These are phyloP conservation scores for Nothocercus nigrocapillus DNA, from an alignment of 2,113 vertebrate species.

Conservation along the genomic window DNA sequence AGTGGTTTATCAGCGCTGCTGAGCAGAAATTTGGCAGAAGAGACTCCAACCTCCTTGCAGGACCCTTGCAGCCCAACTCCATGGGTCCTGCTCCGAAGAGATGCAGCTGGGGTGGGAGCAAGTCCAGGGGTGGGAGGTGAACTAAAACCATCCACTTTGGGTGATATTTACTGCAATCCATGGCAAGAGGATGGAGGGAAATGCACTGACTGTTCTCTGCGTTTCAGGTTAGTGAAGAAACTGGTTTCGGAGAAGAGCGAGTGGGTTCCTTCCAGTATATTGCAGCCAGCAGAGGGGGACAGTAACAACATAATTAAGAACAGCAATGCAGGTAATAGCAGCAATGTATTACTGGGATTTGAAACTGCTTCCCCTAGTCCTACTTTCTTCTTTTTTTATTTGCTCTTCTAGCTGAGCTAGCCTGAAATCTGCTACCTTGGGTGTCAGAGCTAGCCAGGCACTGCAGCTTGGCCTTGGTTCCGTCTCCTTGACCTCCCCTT, in stretches of 20 bases:
- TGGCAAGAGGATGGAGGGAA: background rate
- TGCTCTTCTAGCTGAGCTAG: background rate
- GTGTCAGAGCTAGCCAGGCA: background rate
- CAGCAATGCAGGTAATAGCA: constrained; percentile 77
- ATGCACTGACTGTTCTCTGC: constrained; percentile 22
- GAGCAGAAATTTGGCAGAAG: background rate
- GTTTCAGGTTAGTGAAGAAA: constrained; percentile 88
- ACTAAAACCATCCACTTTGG: background rate
- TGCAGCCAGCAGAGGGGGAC: constrained; percentile 82
- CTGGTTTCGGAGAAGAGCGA: constrained; percentile 84
- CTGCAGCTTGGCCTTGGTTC: background rate
- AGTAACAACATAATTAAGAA: constrained; percentile 72
- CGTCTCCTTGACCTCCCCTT: background rate
- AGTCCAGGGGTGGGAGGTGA: background rate
- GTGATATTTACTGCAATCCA: background rate
- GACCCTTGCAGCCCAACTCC: background rate
- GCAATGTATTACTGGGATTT: background rate
- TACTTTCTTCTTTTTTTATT: background rate
- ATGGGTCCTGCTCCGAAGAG: background rate
- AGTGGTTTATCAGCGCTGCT: background rate
- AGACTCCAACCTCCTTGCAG: background rate
- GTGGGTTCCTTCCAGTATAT: constrained; percentile 82
- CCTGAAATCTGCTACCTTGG: background rate
- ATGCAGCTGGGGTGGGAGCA: background rate
- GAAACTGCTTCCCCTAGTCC: background rate